A percentile compares a stretch with the other conserved stretches of the same genome.
Conservation (phyloP, 2,113 vertebrate species). For the Chionodraco myersi region DNA sequence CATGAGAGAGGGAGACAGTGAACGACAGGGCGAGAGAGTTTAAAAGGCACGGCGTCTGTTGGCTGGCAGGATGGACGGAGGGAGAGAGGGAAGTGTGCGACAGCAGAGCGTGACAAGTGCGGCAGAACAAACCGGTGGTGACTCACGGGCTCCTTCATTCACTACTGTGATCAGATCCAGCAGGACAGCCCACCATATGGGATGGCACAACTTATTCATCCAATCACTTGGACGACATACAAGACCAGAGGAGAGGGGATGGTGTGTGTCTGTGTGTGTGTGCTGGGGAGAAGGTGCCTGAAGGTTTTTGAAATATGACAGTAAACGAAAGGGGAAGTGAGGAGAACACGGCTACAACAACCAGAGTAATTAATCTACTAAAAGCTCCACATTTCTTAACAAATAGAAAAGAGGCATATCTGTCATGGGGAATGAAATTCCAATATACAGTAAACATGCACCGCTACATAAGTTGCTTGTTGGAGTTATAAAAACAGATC, state of each 20-base stretch:
- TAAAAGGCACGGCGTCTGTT: slow-evolving; percentile 74
- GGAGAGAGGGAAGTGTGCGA: slow-evolving; percentile 60
- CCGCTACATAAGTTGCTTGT: slow-evolving; percentile 12
- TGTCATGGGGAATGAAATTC: background rate
- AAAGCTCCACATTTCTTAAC: slow-evolving; percentile 26
- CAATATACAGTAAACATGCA: slow-evolving; percentile 13
- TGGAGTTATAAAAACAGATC: slow-evolving; percentile 39
- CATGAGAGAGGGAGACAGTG: slow-evolving; percentile 68
- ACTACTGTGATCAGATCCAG: slow-evolving; percentile 80
- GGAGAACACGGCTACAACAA: slow-evolving; percentile 40
- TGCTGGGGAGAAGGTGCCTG: slow-evolving; percentile 45
- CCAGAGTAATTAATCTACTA: slow-evolving; percentile 47
- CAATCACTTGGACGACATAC: slow-evolving; percentile 77
- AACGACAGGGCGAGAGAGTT: slow-evolving; percentile 71
- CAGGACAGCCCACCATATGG: slow-evolving; percentile 85
- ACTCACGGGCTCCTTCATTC: slow-evolving; percentile 78
- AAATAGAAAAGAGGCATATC: slow-evolving; percentile 11
- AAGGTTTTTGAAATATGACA: slow-evolving; percentile 50
- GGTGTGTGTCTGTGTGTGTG: slow-evolving; percentile 33
- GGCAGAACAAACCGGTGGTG: slow-evolving; percentile 82
- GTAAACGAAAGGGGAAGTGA: slow-evolving; percentile 63
- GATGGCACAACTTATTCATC: slow-evolving; percentile 84
- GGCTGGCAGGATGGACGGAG: slow-evolving; percentile 64
- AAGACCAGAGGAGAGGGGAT: slow-evolving; percentile 60
- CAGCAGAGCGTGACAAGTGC: slow-evolving; percentile 72